Conservation (phyloP, 2,113 vertebrate species). For the western clawed frog (Xenopus tropicalis) region DNA sequence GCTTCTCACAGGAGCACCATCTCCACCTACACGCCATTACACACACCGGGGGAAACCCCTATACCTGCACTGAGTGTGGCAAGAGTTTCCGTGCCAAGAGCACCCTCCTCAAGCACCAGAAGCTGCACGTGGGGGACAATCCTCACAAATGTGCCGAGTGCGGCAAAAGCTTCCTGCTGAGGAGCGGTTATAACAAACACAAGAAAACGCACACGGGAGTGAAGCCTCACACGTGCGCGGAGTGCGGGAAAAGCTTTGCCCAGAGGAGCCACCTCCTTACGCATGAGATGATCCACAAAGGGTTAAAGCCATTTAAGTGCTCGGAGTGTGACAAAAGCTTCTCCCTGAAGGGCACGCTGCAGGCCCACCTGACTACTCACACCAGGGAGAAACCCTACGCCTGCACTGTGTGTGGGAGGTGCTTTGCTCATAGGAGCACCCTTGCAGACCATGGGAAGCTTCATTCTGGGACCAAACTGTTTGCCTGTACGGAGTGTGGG, state of each 20-base stretch:
- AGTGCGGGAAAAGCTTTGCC: too few species aligned
- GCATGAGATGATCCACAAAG: conserved; percentile 56
- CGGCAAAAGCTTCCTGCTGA: too few species aligned
- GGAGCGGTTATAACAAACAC: too few species aligned
- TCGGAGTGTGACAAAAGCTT: conserved; percentile 31
- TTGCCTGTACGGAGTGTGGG: too few species aligned
- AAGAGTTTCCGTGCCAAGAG: too few species aligned
- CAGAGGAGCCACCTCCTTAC: not conserved
- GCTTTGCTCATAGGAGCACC: conserved; percentile 44
- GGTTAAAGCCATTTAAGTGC: conserved; percentile 11
- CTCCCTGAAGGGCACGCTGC: conserved; percentile 8
- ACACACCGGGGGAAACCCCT: conserved; percentile 1
- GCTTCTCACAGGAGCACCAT: conserved; percentile 36
- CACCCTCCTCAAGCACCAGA: too few species aligned
- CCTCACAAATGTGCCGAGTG: too few species aligned
- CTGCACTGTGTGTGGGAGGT: conserved; percentile 51
- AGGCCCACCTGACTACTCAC: conserved; percentile 28
- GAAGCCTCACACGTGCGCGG: too few species aligned
- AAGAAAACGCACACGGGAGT: too few species aligned
- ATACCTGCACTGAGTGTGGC: conserved; percentile 34
- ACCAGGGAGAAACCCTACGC: conserved; percentile 13
- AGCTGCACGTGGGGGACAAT: too few species aligned
- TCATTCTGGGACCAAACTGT: conserved; percentile 59
- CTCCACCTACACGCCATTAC: too few species aligned
- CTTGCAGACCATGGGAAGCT: conserved; percentile 41